These are phyloP conservation scores for Amblyjoppa proteus DNA, from an alignment of 2,888 invertebrate genomes.

Conservation along the genomic window DNA sequence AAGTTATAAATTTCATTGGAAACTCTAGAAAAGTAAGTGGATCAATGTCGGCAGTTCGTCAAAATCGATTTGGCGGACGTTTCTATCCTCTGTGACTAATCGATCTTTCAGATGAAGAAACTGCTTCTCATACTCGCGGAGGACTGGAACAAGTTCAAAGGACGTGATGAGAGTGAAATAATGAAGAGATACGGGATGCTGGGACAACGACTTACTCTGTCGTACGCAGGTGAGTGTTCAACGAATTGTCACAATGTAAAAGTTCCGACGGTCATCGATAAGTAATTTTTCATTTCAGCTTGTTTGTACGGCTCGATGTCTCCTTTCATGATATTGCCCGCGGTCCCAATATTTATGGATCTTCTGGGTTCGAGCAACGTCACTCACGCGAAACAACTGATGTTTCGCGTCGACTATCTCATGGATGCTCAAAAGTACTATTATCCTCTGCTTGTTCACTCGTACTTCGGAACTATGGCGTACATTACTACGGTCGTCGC, in stretches of 20 bases:
- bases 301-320: conserved; percentile 69
- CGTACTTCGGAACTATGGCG: conserved; percentile 69
- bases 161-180: conserved; percentile 63
- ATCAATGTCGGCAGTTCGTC: too few species aligned
- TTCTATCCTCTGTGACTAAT: background rate
- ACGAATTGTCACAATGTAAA: background rate
- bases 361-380: conserved; percentile 60
- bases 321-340: conserved; percentile 68
- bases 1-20: conserved; percentile 62
- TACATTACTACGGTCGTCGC: conserved; percentile 69
- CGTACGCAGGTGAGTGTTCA: conserved; percentile 60
- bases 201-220: conserved; percentile 64
- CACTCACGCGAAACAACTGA: conserved; percentile 63
- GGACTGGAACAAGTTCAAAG: conserved; percentile 65
- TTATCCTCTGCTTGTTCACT: conserved; percentile 69
- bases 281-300: conserved; percentile 39
- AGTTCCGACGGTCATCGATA: too few species aligned
- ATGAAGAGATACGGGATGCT: conserved; percentile 60
- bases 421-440: conserved; percentile 72
- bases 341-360: conserved; percentile 63
- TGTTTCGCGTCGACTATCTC: conserved; percentile 73
- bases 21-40: conserved; percentile 65
- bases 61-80: too few species aligned
- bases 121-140: conserved; percentile 62
- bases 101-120: conserved; percentile 65